phyloP scores from a whole-genome alignment of 2,113 vertebrate species.

The Pagrus major region DNA sequence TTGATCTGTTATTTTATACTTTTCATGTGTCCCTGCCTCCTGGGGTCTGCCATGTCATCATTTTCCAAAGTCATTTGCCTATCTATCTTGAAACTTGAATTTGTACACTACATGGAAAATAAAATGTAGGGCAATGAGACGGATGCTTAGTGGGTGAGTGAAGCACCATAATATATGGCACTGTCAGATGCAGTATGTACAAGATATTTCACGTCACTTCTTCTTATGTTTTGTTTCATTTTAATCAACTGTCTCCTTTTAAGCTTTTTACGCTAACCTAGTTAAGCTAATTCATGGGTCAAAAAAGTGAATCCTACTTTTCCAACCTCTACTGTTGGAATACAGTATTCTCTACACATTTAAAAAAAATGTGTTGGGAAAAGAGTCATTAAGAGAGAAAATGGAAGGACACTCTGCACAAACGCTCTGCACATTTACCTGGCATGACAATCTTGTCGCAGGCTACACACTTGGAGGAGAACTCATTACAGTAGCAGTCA shows the following conservation, averaged over 20 bases:
- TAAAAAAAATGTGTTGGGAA: neutral
- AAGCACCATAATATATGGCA: neutral
- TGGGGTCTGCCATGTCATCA: conserved; percentile 26
- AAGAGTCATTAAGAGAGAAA: neutral
- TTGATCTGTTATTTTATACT: conserved; percentile 16
- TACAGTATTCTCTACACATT: neutral
- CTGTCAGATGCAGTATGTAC: conserved; percentile 6
- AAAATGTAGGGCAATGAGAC: conserved; percentile 11
- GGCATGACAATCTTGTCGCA: conserved; percentile 98
- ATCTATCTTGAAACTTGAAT: conserved; percentile 37
- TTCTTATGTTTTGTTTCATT: neutral
- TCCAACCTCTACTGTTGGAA: neutral
- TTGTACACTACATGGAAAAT: conserved; percentile 32
- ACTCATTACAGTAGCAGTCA: conserved; percentile 97
- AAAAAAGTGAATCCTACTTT: neutral
- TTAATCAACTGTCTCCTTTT: neutral
- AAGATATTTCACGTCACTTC: neutral
- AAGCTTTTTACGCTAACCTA: neutral
- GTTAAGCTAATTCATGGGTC: neutral
- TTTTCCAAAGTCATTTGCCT: conserved; percentile 49
- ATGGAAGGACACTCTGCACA: neutral
- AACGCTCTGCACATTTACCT: conserved; percentile 81
- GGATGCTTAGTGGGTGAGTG: conserved; percentile 12
- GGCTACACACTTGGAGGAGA: conserved; percentile 95
- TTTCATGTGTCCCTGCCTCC: conserved; percentile 24